phyloP scores from a whole-genome alignment of 1,140 invertebrate species.

The Apis laboriosa region DNA sequence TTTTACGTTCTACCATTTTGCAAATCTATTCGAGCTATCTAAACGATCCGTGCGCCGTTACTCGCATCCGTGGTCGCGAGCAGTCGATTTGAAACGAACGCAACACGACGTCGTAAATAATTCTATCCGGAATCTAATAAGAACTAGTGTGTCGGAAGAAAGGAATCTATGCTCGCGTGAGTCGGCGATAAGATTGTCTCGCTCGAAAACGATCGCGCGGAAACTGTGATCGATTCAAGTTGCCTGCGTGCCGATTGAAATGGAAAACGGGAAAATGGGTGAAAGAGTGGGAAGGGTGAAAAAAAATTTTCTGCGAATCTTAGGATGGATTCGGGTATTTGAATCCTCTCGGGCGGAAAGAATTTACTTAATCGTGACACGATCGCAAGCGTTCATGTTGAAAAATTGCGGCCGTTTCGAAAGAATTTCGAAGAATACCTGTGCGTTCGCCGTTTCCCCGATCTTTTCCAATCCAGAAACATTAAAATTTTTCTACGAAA shows the following conservation, averaged over 20 bases:
- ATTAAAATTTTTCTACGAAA: no score
- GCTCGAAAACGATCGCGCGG: not conserved
- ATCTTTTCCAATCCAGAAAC: no score
- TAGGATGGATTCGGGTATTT: not conserved
- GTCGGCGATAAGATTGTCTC: conserved; percentile 37
- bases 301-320: not conserved
- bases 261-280: not conserved
- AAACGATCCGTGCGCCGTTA: not conserved
- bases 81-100: not conserved
- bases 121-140: conserved; percentile 21
- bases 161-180: not conserved
- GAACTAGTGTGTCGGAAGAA: conserved; percentile 11
- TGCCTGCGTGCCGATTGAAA: not conserved
- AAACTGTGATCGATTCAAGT: conserved; percentile 8
- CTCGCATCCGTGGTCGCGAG: not conserved
- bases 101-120: not conserved
- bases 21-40: not conserved
- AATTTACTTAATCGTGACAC: not conserved
- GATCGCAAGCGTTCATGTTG: conserved; percentile 5
- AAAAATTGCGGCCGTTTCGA: not conserved
- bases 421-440: not conserved
- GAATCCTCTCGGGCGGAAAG: conserved; percentile 4
- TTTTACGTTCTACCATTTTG: not conserved
- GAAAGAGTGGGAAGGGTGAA: no score
- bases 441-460: no score